Base-by-base conservation (phyloP, 2,113 vertebrate genomes). In the Gallinago undulata region DNA sequence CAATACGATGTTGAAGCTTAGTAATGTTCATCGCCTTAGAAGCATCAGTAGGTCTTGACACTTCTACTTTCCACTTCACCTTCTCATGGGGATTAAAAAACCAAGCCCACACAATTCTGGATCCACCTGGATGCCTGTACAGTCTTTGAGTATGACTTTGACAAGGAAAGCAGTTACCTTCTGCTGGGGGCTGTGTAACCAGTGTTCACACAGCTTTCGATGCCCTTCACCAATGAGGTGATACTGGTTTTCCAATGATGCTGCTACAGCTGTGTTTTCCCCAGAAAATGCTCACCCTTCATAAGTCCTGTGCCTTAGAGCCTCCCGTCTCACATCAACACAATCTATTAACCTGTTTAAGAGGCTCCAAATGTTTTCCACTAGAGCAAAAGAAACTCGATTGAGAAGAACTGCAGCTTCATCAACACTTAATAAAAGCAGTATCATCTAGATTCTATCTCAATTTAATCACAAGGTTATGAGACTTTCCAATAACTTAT, bases 41-140 rank as follows among this genome's bases (percentile, higher is more conserved):
- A 45, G n/a, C 28, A 74, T 35, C 28, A 57, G 45, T 22, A 67
- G 17, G 24, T 37, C 62, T 59, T 55, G 39, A 83, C 16, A n/a
- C 28, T 76, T 67, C 10, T 69, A 37, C 21, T 25, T 90, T 72
- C 43, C 21, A 50, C 24, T 89, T 89, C 7, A 31, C 17, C 8
- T 68, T 89, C 39, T 87, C n/a, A 12, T 0, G 1, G 10, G 25
- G 12, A 75, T 41, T 50, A 37, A 68, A 93, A 77, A 43, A 3
- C 12, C 50, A 23, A 51, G 5, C 50, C 5, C 0, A 0, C 19
- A 30, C 1, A 5, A 41, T 41, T 70, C 50, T 39, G 41, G 67
- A 30, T 57, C 64, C 3, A 55, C 10, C 8, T 47, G n/a, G 43
- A 51, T 56, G 15, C 18, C 80, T 39, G 45, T 5, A 63, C 22